Conservation (phyloP, 2,797 vertebrate genomes). For the Cichlasoma orientale region DNA sequence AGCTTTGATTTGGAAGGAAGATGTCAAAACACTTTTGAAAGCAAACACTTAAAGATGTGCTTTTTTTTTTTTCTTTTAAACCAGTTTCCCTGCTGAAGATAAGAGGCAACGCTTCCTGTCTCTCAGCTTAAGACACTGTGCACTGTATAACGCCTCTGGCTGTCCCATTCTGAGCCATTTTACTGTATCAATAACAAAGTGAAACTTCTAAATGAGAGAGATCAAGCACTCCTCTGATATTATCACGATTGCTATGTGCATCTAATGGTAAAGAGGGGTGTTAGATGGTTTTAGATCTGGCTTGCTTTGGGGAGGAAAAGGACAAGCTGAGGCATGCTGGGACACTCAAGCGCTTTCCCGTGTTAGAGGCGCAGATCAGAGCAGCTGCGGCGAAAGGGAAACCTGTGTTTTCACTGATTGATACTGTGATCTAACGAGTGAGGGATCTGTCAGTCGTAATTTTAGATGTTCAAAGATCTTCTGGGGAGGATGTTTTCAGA, state of each 20-base stretch:
- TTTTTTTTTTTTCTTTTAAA: slow-evolving; percentile 28
- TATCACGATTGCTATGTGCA: slow-evolving; percentile 64
- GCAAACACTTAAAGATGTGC: neutral
- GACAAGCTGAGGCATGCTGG: slow-evolving; percentile 63
- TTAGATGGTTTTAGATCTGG: slow-evolving; percentile 56
- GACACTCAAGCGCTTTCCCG: slow-evolving; percentile 37
- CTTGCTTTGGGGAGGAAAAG: slow-evolving; percentile 51
- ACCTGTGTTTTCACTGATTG: slow-evolving; percentile 68
- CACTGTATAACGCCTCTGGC: slow-evolving; percentile 42
- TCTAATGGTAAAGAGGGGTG: slow-evolving; percentile 45
- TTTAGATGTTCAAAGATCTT: slow-evolving; percentile 64
- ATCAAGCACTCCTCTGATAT: slow-evolving; percentile 71
- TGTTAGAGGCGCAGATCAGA: slow-evolving; percentile 57
- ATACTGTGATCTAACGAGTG: slow-evolving; percentile 66
- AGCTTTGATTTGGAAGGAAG: slow-evolving; percentile 54
- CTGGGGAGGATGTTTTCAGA: slow-evolving; percentile 42
- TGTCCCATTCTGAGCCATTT: slow-evolving; percentile 46
- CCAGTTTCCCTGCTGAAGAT: slow-evolving; percentile 26
- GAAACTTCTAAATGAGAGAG: slow-evolving; percentile 64
- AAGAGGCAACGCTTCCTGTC: slow-evolving; percentile 44
- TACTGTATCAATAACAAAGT: slow-evolving; percentile 72
- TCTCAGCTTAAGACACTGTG: slow-evolving; percentile 41
- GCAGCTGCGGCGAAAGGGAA: slow-evolving; percentile 57
- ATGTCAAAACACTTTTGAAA: slow-evolving; percentile 44
- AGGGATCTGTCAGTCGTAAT: slow-evolving; percentile 60